Conservation (phyloP, 2,888 invertebrate species). For the Hirudinaria manillensis region DNA sequence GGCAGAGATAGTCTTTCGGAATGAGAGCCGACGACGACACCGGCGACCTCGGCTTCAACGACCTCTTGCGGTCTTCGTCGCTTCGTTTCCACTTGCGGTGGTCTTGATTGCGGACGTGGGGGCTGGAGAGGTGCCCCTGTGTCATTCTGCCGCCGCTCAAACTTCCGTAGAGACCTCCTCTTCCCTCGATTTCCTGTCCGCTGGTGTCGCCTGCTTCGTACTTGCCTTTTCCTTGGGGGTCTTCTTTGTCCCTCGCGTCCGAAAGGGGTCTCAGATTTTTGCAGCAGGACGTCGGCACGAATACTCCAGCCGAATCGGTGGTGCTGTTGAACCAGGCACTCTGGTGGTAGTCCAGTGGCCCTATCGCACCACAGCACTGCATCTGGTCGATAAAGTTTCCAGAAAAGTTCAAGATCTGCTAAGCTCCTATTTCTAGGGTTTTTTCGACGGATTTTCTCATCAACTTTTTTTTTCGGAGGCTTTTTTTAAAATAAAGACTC, state of each 20-base stretch:
- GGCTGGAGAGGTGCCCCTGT: background rate
- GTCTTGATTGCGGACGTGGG: background rate
- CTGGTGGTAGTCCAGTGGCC: constrained; percentile 34
- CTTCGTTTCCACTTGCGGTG: background rate
- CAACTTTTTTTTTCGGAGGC: too few species aligned
- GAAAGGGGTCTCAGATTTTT: constrained; percentile 19
- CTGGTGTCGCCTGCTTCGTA: background rate
- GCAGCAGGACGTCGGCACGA: constrained; percentile 36
- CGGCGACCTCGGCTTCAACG: background rate
- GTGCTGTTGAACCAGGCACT: constrained; percentile 36
- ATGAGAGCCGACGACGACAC: constrained; percentile 1
- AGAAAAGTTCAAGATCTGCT: background rate
- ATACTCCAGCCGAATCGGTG: constrained; percentile 18
- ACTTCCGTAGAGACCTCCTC: background rate
- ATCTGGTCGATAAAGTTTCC: constrained; percentile 26
- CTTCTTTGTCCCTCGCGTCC: background rate
- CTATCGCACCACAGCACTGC: constrained; percentile 34
- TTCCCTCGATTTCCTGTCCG: background rate
- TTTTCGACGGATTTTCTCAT: too few species aligned
- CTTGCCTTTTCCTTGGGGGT: background rate
- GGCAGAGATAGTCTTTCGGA: constrained; percentile 26
- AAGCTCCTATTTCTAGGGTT: too few species aligned
- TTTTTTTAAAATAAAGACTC: too few species aligned
- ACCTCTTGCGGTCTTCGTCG: constrained; percentile 5
- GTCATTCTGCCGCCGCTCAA: constrained; percentile 3